Evolutionary conservation across 2,113 vertebrate genomes (phyloP), one percentile per base, ranked within the genome.

Genomic region (Spermophilus dauricus): DNA sequence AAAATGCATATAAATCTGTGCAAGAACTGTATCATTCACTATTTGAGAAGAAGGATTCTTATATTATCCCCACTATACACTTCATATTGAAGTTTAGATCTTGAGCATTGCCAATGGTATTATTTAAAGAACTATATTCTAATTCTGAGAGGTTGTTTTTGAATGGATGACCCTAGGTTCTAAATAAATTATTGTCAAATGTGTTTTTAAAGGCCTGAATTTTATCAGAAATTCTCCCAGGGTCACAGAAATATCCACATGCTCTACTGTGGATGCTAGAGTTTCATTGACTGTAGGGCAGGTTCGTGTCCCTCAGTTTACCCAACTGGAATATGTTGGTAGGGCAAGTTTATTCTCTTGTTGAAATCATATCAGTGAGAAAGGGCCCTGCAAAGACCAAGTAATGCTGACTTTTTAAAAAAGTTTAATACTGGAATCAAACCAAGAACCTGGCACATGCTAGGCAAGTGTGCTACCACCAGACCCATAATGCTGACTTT

Each of bases 131-230:
- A 63, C 4, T 70, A 10, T 39, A 45, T 65, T 63, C 72, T 92
- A 61, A 67, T 75, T 75, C 51, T n/a, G 51, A 91, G 76, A 90
- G 24, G 8, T 1, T 18, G 3, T 51, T 76, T 94, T 82, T 73
- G 34, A 70, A 82, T 24, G 86, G 39, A 24, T 72, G 34, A 53
- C 45, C n/a, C 95, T 18, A 80, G 63, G 45, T 88, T 76, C 67
- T 28, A 67, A 65, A 51, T 96, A 48, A 76, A 61, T 81, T 93
- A 39, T 88, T 63, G 28, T 42, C 63, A 20, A 89, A 63, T 69
- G 30, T 69, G 65, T 92, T 63, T 90, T 97, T 73, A 75, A 83
- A 88, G 67, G 20, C 51, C 65, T 89, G 34, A 56, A 61, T 90
- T 89, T 83, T 76, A 80, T 63, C 34, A 63, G 9, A 10, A 9